Conservation (phyloP, 1,140 invertebrate genomes). For the Ceratoteleas bidentatus region DNA sequence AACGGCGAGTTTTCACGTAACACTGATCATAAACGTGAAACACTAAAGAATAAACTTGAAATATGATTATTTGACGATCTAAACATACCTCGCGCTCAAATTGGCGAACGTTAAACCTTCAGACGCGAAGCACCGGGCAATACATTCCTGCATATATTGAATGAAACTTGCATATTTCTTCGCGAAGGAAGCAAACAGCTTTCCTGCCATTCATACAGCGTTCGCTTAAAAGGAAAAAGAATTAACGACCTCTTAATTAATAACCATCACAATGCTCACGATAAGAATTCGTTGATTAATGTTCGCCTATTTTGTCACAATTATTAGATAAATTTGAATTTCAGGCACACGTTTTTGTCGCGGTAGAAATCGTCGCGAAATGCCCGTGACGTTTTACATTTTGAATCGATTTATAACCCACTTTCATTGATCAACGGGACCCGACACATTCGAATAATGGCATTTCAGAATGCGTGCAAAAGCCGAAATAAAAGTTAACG, state of each 20-base stretch:
- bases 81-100: conserved; percentile 46
- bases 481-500: conserved; percentile 21
- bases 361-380: conserved; percentile 23
- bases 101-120: conserved; percentile 43
- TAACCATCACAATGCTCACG: conserved; percentile 18
- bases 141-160: conserved; percentile 39
- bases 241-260: conserved; percentile 28
- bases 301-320: conserved; percentile 20
- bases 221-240: conserved; percentile 7
- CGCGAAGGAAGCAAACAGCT: conserved; percentile 29
- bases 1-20: conserved; percentile 8
- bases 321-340: conserved; percentile 21
- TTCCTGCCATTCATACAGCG: conserved; percentile 32
- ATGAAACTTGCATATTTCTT: conserved; percentile 43
- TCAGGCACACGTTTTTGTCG: conserved; percentile 27
- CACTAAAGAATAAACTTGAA: conserved; percentile 37
- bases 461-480: conserved; percentile 7
- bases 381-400: conserved; percentile 24
- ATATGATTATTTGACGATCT: conserved; percentile 40
- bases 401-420: conserved; percentile 38
- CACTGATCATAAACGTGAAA: conserved; percentile 34
- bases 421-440: conserved; percentile 26
- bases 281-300: conserved; percentile 11
- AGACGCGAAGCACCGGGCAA: conserved; percentile 22
- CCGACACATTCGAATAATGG: conserved; percentile 19